A percentile compares a stretch with the other conserved stretches of the same genome.
phyloP scores from a whole-genome alignment of 2,888 invertebrate genomes.

The Tetramorium bicarinatum region DNA sequence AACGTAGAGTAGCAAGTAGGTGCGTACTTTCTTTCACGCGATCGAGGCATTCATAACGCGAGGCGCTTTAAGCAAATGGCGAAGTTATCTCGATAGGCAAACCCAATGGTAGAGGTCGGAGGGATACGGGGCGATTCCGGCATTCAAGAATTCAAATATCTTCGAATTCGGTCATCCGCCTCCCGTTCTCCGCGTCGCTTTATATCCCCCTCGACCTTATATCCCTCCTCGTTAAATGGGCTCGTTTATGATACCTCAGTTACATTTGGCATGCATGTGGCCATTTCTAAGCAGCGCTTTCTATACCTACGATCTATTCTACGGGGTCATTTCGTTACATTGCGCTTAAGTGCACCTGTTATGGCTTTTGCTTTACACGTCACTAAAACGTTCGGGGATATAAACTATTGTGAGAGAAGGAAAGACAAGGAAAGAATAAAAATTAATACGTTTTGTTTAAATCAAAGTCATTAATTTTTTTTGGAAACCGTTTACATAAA shows the following conservation, averaged over 20 bases:
- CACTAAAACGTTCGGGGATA: conserved; percentile 7
- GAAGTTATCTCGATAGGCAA: conserved; percentile 52
- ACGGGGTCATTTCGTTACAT: conserved; percentile 55
- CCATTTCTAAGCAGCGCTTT: conserved; percentile 80
- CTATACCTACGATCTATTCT: conserved; percentile 68
- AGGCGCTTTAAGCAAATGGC: conserved; percentile 49
- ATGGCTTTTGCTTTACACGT: conserved; percentile 31
- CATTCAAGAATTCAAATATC: conserved; percentile 77
- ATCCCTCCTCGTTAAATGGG: conserved; percentile 72
- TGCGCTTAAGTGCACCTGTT: conserved; percentile 40
- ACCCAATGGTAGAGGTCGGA: conserved; percentile 1
- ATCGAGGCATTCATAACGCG: conserved; percentile 37
- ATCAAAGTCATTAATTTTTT: not conserved
- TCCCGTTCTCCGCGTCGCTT: conserved; percentile 50
- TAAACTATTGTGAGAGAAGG: not conserved
- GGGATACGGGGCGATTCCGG: conserved; percentile 32
- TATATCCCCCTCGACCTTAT: conserved; percentile 60
- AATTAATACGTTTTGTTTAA: conserved; percentile 7
- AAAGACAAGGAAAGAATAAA: not conserved
- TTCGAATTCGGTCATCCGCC: conserved; percentile 53
- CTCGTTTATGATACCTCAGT: conserved; percentile 73
- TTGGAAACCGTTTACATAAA: not conserved
- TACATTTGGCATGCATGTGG: conserved; percentile 81
- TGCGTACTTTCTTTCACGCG: conserved; percentile 44
- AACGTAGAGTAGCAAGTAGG: not conserved